Percentiles rank a stretch among this genome's conserved stretches.
Conservation (phyloP, 2,113 vertebrate genomes). For the Brachyhypopomus occidentalis region DNA sequence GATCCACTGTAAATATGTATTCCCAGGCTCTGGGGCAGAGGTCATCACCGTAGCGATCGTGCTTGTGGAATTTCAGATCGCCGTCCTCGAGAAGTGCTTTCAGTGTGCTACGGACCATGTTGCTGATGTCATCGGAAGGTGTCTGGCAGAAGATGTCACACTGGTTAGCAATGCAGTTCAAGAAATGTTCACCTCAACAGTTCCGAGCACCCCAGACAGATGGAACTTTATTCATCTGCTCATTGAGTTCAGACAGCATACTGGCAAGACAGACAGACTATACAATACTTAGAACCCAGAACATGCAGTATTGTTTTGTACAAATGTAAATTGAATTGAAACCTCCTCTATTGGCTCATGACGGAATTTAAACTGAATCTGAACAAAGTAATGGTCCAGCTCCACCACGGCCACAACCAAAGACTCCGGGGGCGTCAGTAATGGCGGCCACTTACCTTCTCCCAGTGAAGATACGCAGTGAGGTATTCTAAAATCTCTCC, state of each 20-base stretch:
- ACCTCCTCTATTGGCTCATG: too few relatives aligned
- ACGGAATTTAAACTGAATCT: not conserved
- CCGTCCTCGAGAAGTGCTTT: constrained; percentile 77
- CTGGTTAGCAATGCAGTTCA: not conserved
- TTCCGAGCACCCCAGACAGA: too few relatives aligned
- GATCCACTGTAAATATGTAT: constrained; percentile 81
- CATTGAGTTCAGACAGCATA: too few relatives aligned
- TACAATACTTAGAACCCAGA: too few relatives aligned
- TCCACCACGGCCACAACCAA: not conserved
- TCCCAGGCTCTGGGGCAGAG: constrained; percentile 84
- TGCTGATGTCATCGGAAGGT: constrained; percentile 77
- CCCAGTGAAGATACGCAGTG: constrained; percentile 82
- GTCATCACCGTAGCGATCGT: constrained; percentile 81
- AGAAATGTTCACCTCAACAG: not conserved
- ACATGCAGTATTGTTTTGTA: too few relatives aligned
- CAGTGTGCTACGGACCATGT: constrained; percentile 80
- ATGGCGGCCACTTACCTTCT: constrained; percentile 77
- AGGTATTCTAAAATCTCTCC: constrained; percentile 76
- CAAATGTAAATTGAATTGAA: too few relatives aligned
- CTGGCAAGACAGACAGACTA: too few relatives aligned
- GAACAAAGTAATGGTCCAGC: not conserved
- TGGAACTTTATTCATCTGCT: too few relatives aligned
- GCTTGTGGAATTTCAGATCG: constrained; percentile 77
- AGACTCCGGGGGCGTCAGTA: not conserved
- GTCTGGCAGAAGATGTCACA: constrained; percentile 68